phyloP scores from a whole-genome alignment of 2,888 invertebrate species.

The Agelastica alni region DNA sequence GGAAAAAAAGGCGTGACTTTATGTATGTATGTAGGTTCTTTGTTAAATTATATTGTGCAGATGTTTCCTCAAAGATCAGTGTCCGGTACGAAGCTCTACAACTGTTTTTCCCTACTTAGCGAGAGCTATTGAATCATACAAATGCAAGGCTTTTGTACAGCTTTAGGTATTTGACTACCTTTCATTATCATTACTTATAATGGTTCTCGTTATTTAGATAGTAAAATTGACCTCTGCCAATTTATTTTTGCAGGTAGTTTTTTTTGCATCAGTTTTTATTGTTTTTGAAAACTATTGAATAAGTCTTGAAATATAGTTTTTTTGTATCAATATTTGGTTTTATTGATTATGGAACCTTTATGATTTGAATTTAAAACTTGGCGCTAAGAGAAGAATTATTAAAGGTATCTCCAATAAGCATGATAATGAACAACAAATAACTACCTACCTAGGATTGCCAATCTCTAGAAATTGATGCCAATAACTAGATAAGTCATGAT shows the following conservation, averaged over 20 bases:
- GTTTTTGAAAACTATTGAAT: neutral
- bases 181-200: neutral
- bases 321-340: neutral
- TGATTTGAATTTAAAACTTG: neutral
- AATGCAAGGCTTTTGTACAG: neutral
- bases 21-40: too few relatives aligned
- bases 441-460: neutral
- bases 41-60: too few relatives aligned
- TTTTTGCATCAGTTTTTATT: neutral
- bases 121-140: neutral
- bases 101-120: too few relatives aligned
- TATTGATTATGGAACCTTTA: neutral
- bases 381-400: neutral
- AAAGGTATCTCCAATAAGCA: neutral
- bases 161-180: neutral
- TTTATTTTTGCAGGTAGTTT: neutral
- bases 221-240: neutral
- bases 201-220: neutral
- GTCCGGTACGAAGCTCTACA: too few relatives aligned
- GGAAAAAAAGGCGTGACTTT: too few relatives aligned
- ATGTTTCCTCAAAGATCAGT: too few relatives aligned
- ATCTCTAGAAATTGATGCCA: conserved; percentile 1
- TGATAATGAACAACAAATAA: conserved; percentile 2
- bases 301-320: neutral
- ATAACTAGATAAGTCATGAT: neutral